Base-by-base conservation (phyloP, 2,797 vertebrate genomes). In the Tenualosa ilisha region DNA sequence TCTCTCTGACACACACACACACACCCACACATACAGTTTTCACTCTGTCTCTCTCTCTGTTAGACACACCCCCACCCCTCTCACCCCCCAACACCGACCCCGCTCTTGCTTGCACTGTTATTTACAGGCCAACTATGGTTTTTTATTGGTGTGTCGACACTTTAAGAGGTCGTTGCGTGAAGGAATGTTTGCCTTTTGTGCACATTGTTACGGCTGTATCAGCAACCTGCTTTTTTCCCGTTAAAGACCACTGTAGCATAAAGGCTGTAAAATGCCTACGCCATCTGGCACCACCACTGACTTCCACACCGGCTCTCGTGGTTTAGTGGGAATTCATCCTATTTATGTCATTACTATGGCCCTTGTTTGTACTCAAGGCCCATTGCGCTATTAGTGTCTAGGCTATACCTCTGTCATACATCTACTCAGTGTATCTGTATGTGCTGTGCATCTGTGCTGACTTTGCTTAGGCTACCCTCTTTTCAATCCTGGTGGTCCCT, bases 61-160 rank as follows among this genome's bases (percentile, higher is more conserved):
- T 3, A 13, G 6, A 12, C 63, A 31, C 63, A 31, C 24, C 13
- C 63, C 13, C 63, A 9, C 24, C 31, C 31, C 31, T 31, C 31
- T 31, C 31, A 31, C 31, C 31, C 31, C 31, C 31, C 31, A 31
- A 31, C 9, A 24, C 24, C 1, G 26, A 24, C 26, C 12, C 17
- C 12, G 88, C 84, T 82, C 86, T 86, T 81, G 87, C 91, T 87
- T 86, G 50, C 87, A 84, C 63, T 89, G 91, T 88, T 88, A 92
- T 88, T 90, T 84, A 37, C 79, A 79, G 65, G 53, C 82, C 86
- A 56, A 84, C 87, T 87, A 59, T 91, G 88, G 91, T 88, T 92
- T 88, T 91, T 93, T 93, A 92, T 61, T 89, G 89, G 91, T 87
- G 89, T 90, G 90, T 92, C 86, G 85, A 86, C 90, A 86, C 92